A percentile compares a stretch with the other conserved stretches of the same genome.
Conservation (phyloP, 2,888 invertebrate genomes). For the Molorchus minor region DNA sequence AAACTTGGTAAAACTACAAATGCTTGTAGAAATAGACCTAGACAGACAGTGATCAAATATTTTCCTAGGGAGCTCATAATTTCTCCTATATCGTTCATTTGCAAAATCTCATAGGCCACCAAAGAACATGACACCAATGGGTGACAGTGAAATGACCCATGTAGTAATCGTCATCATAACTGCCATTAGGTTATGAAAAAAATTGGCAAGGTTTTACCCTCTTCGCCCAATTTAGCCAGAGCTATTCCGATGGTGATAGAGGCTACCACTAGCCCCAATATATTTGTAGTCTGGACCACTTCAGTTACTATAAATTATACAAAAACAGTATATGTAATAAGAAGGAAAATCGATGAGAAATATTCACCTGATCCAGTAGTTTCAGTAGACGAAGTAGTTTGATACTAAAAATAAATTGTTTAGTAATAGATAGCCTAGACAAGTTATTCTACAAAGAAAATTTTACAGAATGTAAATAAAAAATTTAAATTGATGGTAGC, state of each 20-base stretch:
- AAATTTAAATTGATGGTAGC: too few relatives aligned
- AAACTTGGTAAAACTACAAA: slow-evolving; percentile 74
- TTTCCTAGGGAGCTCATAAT: slow-evolving; percentile 74
- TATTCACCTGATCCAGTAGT: slow-evolving; percentile 44
- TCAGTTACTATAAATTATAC: slow-evolving; percentile 50
- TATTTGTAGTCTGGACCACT: slow-evolving; percentile 66
- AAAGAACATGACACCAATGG: slow-evolving; percentile 72
- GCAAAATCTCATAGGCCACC: slow-evolving; percentile 73
- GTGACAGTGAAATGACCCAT: slow-evolving; percentile 67
- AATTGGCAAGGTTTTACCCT: slow-evolving; percentile 70
- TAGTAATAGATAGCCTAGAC: too few relatives aligned
- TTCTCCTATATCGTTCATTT: slow-evolving; percentile 70
- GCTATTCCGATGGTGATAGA: slow-evolving; percentile 73
- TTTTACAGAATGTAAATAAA: too few relatives aligned
- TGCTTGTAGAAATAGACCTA: slow-evolving; percentile 76
- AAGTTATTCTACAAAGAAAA: too few relatives aligned
- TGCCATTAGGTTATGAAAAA: slow-evolving; percentile 65
- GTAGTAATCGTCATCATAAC: slow-evolving; percentile 60
- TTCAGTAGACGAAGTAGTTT: slow-evolving; percentile 54
- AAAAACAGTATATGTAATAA: too few relatives aligned
- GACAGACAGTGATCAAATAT: slow-evolving; percentile 75
- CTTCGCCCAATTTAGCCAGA: slow-evolving; percentile 70
- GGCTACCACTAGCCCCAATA: slow-evolving; percentile 69
- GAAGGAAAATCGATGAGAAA: too few relatives aligned
- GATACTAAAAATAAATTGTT: slow-evolving; percentile 45